These are phyloP conservation scores for Poeciliopsis prolifica DNA, from an alignment of 2,113 vertebrate genomes.

Conservation along the genomic window DNA sequence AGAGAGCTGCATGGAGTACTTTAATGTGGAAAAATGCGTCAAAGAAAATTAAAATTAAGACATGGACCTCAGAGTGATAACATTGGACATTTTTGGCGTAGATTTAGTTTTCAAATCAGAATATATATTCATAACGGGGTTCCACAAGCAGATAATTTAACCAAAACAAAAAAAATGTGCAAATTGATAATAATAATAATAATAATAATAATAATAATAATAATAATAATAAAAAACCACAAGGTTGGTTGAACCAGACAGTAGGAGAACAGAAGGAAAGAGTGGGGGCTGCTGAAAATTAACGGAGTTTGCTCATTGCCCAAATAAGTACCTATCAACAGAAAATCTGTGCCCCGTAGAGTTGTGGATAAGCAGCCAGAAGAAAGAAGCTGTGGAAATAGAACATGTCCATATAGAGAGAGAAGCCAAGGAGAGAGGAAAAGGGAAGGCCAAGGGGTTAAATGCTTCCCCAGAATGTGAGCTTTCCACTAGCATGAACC, in stretches of 20 bases:
- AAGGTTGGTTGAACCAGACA: constrained; percentile 4
- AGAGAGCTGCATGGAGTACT: background rate
- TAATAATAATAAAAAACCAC: constrained; percentile 8
- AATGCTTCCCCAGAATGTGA: constrained; percentile 69
- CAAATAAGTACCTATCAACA: constrained; percentile 78
- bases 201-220: background rate
- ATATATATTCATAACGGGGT: background rate
- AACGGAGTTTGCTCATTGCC: constrained; percentile 69
- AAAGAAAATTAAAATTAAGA: constrained; percentile 16
- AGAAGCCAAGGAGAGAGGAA: constrained; percentile 50
- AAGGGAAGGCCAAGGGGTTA: constrained; percentile 65
- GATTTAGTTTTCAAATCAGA: background rate
- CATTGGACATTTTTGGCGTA: background rate
- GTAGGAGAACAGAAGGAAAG: background rate
- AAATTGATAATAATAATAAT: background rate
- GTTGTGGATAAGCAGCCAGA: constrained; percentile 60
- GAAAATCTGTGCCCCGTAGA: constrained; percentile 62
- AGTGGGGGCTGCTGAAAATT: constrained; percentile 34
- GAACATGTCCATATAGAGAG: constrained; percentile 81
- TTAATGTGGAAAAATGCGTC: constrained; percentile 8
- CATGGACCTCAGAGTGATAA: background rate
- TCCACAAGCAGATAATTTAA: background rate
- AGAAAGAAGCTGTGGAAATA: constrained; percentile 66
- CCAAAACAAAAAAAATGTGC: too few relatives aligned
- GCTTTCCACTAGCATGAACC: constrained; percentile 53